Base-by-base conservation (phyloP, 2,888 invertebrate genomes). In the Atethmia centrago region DNA sequence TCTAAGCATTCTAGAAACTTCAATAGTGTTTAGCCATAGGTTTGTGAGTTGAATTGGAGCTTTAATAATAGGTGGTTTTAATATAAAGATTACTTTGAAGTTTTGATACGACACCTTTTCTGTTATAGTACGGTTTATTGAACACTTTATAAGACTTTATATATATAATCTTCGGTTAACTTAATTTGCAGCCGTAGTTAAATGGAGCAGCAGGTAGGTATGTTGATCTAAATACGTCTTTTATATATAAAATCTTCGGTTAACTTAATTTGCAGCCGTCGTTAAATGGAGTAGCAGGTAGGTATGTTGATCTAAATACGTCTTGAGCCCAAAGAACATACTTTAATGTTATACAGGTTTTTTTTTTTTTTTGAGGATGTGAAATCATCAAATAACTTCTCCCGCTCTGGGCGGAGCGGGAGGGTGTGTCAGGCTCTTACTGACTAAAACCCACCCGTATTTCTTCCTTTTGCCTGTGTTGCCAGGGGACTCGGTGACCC, bases 211-310 rank as follows among this genome's bases (percentile, higher is more conserved):
- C 59, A 74, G 61, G 28, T 62, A 74, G 56, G 61, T 73, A 40
- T n/a, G 28, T 77, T 53, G 62, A 84, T 82, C 84, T 88, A 85
- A 86, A 85, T 85, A 51, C 31, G 62, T 71, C 36, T 64, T 36
- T 42, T 42, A 1, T 2, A 21, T 2, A 56, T 67, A 31, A 64
- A 61, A 77, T 77, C 61, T 75, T 59, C 51, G 55, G 53, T 74
- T 74, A 71, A 83, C 76, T 74, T 87, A 65, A 71, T 86, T 83
- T 79, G 45, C 61, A 73, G 75, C 74, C 64, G 67, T 80, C 19
- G 31, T 79, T 74, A 79, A 84, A 79, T 75, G 72, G 79, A 75
- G 70, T 77, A 69, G 42, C 59, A 74, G 61, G 28, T 62, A 74
- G 56, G 61, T 74, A 53, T 31, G 55, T 77, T 53, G 62, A 84